Percentiles rank a stretch among this genome's conserved stretches.
Conservation (phyloP, 2,888 invertebrate genomes). For the Caenorhabditis imperialis region DNA sequence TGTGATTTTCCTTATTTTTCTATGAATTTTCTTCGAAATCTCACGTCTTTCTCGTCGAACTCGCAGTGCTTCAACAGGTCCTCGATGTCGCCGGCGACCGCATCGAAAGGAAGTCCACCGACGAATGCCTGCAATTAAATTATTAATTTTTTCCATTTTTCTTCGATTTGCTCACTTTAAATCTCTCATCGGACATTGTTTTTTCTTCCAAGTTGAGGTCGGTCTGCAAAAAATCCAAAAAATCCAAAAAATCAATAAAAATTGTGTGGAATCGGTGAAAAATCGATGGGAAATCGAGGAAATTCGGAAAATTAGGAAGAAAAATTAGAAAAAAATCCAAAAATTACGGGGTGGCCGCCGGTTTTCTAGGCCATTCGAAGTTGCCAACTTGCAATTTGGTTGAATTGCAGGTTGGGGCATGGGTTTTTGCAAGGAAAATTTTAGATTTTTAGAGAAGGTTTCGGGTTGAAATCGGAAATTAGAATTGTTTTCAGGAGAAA, state of each 20-base stretch:
- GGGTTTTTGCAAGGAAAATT: too few species aligned
- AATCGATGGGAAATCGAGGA: background rate
- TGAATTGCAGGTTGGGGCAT: too few species aligned
- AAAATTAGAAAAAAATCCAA: too few species aligned
- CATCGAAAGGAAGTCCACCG: conserved; percentile 68
- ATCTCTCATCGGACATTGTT: conserved; percentile 35
- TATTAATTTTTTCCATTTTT: background rate
- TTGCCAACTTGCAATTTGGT: too few species aligned
- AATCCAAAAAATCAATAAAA: background rate
- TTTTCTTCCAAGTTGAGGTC: conserved; percentile 44
- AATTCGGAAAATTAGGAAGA: background rate
- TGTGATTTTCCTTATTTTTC: background rate
- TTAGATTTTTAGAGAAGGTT: too few species aligned
- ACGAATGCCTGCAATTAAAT: conserved; percentile 61
- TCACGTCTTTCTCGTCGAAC: conserved; percentile 29
- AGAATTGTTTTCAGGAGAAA: too few species aligned
- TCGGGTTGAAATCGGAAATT: too few species aligned
- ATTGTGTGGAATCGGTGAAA: conserved; percentile 26
- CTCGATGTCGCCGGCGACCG: conserved; percentile 66
- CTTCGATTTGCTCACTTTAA: conserved; percentile 17
- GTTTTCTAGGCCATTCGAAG: too few species aligned
- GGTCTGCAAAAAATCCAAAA: conserved; percentile 23
- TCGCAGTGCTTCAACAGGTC: conserved; percentile 43
- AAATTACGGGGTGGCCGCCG: too few species aligned
- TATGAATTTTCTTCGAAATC: background rate